phyloP scores from a whole-genome alignment of 2,113 vertebrate genomes.

The Gila orcuttii region DNA sequence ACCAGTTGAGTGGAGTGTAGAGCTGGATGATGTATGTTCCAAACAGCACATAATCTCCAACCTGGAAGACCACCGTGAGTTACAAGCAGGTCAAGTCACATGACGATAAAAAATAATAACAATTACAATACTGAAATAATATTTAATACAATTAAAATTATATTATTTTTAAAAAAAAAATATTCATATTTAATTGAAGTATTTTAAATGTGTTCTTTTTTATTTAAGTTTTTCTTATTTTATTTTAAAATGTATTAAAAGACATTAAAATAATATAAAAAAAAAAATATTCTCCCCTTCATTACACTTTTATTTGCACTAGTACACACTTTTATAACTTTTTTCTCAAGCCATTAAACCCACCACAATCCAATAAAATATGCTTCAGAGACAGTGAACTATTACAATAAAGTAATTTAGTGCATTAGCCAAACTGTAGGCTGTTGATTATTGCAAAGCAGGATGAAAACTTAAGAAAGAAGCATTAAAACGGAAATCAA shows the following conservation, averaged over 20 bases:
- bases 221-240: background rate
- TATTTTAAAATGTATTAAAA: background rate
- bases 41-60: constrained; percentile 95
- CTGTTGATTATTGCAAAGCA: background rate
- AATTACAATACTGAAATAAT: background rate
- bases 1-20: constrained; percentile 96
- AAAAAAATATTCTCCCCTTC: background rate
- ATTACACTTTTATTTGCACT: background rate
- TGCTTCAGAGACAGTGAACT: background rate
- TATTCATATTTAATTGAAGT: too few species aligned
- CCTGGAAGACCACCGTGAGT: constrained; percentile 68
- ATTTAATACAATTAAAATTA: too few species aligned
- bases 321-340: too few species aligned
- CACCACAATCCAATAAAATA: background rate
- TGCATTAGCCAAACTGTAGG: background rate
- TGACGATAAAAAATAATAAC: too few species aligned
- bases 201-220: background rate
- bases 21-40: constrained; percentile 96
- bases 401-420: background rate
- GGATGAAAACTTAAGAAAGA: background rate
- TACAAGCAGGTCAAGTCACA: background rate
- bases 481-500: background rate
- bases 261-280: background rate
- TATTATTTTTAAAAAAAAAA: too few species aligned
- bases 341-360: background rate